These are phyloP conservation scores for Plotosus lineatus DNA, from an alignment of 2,113 vertebrate species.

Conservation along the genomic window DNA sequence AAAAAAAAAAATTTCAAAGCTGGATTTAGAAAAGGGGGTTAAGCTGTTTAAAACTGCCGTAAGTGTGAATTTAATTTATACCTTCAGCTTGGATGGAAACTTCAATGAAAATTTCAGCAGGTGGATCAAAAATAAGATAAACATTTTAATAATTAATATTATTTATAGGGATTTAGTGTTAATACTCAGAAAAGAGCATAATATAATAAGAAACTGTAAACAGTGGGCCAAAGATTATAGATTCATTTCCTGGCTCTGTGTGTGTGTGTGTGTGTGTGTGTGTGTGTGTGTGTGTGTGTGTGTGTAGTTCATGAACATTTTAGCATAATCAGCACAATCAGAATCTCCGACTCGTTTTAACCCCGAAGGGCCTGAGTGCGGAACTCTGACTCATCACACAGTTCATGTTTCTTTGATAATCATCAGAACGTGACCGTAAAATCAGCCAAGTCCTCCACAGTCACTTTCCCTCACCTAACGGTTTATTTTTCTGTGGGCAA, in stretches of 20 bases:
- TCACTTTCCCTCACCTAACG: too few species aligned
- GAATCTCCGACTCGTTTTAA: background rate
- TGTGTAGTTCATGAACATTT: background rate
- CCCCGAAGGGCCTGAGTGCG: too few species aligned
- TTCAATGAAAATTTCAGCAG: background rate
- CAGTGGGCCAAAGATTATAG: background rate
- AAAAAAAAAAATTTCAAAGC: too few species aligned
- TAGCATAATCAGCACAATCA: background rate
- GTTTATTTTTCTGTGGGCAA: too few species aligned
- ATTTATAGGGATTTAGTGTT: background rate
- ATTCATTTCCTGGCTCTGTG: background rate
- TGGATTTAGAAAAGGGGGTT: background rate
- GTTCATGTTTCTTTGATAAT: too few species aligned
- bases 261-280: background rate
- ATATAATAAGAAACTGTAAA: background rate
- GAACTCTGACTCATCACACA: too few species aligned
- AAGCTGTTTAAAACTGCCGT: background rate
- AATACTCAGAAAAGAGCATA: too few species aligned
- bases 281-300: background rate
- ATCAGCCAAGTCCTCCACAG: too few species aligned
- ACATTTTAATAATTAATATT: background rate
- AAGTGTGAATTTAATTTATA: background rate
- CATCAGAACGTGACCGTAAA: too few species aligned
- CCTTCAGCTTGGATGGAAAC: background rate
- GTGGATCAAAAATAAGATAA: background rate